Evolutionary conservation across 2,888 invertebrate species (phyloP).

Genomic region (Hemicrepidius hirtus): DNA sequence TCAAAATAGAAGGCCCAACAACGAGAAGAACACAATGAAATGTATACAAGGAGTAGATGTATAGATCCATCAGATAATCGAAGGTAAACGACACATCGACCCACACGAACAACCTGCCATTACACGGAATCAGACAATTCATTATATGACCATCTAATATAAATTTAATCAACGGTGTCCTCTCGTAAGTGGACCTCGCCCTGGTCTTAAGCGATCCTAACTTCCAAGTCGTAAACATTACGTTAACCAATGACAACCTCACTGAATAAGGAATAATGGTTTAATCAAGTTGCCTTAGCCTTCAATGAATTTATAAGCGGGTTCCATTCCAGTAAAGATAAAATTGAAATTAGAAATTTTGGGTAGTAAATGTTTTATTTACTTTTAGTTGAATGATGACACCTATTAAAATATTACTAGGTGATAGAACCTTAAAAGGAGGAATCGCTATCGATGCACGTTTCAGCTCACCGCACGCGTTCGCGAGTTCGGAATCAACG

Average conservation of each 20-base stretch:
- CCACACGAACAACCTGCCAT: slow-evolving; percentile 38
- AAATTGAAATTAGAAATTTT: no score
- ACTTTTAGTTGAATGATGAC: neutral
- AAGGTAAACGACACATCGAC: slow-evolving; percentile 34
- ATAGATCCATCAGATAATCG: slow-evolving; percentile 32
- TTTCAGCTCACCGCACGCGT: slow-evolving; percentile 49
- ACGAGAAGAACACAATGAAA: neutral
- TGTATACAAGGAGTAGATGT: slow-evolving; percentile 5
- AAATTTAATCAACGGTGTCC: slow-evolving; percentile 48
- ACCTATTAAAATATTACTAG: neutral
- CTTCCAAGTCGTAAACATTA: slow-evolving; percentile 36
- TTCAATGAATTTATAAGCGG: slow-evolving; percentile 11
- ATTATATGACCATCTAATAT: slow-evolving; percentile 47
- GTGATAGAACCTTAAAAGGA: slow-evolving; percentile 19
- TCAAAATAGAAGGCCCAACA: neutral
- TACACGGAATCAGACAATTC: slow-evolving; percentile 44
- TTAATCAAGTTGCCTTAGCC: slow-evolving; percentile 13
- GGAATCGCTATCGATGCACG: slow-evolving; percentile 30
- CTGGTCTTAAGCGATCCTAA: slow-evolving; percentile 27
- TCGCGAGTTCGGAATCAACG: slow-evolving; percentile 50
- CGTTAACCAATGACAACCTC: slow-evolving; percentile 25
- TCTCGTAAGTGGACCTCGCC: slow-evolving; percentile 36
- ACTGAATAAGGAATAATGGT: slow-evolving; percentile 28
- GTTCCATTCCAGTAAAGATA: neutral
- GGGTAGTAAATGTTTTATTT: no score